A percentile compares a stretch with the other conserved stretches of the same genome.
Evolutionary conservation across 2,888 invertebrate genomes (phyloP).

Genomic region (Aphidoletes aphidimyza): DNA sequence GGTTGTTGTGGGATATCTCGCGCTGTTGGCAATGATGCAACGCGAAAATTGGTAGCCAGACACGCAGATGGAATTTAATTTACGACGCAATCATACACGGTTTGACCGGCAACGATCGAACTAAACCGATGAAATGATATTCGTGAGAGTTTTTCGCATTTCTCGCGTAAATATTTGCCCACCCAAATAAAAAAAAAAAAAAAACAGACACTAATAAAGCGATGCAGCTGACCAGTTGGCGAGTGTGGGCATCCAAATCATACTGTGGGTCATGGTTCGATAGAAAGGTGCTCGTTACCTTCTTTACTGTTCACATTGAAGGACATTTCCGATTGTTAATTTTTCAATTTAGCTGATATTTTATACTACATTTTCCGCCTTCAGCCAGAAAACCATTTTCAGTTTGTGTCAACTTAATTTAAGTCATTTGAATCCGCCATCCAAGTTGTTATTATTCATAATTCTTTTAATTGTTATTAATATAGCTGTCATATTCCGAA

Average conservation of each 20-base stretch:
- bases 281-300: too few relatives aligned
- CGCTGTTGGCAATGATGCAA: slow-evolving; percentile 10
- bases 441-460: not conserved
- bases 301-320: not conserved
- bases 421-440: not conserved
- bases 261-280: not conserved
- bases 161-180: slow-evolving; percentile 26
- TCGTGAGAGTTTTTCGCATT: slow-evolving; percentile 17
- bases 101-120: not conserved
- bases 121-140: slow-evolving; percentile 19
- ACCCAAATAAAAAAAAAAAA: not conserved
- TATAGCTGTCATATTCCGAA: slow-evolving; percentile 9
- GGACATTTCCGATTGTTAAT: not conserved
- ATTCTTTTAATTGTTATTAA: not conserved
- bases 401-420: too few relatives aligned
- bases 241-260: too few relatives aligned
- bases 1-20: not conserved
- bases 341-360: too few relatives aligned
- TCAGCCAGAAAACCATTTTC: too few relatives aligned
- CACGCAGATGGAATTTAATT: slow-evolving; percentile 43
- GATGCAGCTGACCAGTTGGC: not conserved
- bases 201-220: not conserved
- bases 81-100: slow-evolving; percentile 36
- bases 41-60: slow-evolving; percentile 45
- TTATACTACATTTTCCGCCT: too few relatives aligned